phyloP scores from a whole-genome alignment of 2,113 vertebrate genomes.

The Marcusenius ussheri region DNA sequence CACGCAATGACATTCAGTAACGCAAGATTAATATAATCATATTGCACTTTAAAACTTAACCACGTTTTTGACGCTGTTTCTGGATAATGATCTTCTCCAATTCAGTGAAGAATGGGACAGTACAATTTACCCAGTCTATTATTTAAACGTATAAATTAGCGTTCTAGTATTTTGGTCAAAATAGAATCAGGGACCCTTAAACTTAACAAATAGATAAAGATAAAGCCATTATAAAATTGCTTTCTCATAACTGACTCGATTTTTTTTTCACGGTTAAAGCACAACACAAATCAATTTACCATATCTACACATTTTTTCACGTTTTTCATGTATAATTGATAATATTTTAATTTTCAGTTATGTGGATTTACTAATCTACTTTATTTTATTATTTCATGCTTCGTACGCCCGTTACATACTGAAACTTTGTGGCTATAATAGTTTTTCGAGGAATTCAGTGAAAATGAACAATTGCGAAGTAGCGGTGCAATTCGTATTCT shows the following conservation, averaged over 20 bases:
- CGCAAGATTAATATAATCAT: not conserved
- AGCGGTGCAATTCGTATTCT: slow-evolving; percentile 27
- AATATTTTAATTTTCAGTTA: not conserved
- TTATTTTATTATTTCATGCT: not conserved
- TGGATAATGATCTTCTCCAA: not conserved
- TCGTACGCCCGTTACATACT: not conserved
- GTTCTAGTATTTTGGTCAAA: not conserved
- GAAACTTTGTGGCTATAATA: not conserved
- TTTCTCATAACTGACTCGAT: not conserved
- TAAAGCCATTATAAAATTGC: not conserved
- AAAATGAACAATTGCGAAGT: slow-evolving; percentile 27
- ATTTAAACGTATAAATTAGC: not conserved
- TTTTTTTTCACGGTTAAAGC: not conserved
- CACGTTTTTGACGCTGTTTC: not conserved
- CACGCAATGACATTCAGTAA: not conserved
- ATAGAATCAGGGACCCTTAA: not conserved
- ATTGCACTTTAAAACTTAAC: not conserved
- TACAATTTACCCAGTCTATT: not conserved
- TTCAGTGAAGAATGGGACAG: not conserved
- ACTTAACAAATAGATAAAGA: not conserved
- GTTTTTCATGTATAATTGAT: not conserved
- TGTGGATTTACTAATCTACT: not conserved
- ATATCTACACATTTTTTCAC: not conserved
- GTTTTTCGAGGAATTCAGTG: slow-evolving; percentile 6
- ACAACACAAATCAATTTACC: not conserved